A percentile compares a stretch with the other conserved stretches of the same genome.
Conservation (phyloP, 2,888 invertebrate genomes). For the Cyclophora albipunctata region DNA sequence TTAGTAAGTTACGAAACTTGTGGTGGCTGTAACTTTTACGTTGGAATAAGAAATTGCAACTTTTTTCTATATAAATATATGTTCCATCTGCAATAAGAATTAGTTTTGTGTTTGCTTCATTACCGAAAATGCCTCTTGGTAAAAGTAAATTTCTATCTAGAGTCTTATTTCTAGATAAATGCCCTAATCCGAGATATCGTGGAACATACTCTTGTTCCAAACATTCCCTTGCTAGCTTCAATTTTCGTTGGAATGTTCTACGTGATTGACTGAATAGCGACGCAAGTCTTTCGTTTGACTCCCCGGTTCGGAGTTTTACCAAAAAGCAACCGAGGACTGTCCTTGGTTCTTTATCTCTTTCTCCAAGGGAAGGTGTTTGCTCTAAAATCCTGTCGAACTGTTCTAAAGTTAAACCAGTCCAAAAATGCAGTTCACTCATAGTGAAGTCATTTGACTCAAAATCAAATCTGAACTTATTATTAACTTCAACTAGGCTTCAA, state of each 20-base stretch:
- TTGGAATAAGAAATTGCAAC: neutral
- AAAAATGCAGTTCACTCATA: neutral
- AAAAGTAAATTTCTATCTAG: neutral
- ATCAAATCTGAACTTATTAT: no score
- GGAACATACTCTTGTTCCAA: neutral
- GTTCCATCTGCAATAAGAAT: neutral
- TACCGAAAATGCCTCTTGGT: neutral
- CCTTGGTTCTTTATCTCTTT: neutral
- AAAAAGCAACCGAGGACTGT: neutral
- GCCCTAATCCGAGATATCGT: neutral
- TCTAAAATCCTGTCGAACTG: no score
- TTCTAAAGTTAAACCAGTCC: neutral
- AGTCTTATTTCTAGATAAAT: neutral
- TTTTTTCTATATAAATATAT: neutral
- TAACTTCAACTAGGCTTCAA: no score
- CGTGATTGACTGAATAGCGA: neutral
- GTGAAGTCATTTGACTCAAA: no score
- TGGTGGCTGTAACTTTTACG: no score
- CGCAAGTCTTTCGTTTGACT: neutral
- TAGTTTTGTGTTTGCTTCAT: neutral
- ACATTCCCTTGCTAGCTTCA: neutral
- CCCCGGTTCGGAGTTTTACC: neutral
- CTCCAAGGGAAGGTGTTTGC: neutral
- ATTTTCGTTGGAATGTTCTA: neutral
- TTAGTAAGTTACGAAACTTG: no score